Conservation (phyloP, 2,797 vertebrate genomes). For the Spondyliosoma cantharus region DNA sequence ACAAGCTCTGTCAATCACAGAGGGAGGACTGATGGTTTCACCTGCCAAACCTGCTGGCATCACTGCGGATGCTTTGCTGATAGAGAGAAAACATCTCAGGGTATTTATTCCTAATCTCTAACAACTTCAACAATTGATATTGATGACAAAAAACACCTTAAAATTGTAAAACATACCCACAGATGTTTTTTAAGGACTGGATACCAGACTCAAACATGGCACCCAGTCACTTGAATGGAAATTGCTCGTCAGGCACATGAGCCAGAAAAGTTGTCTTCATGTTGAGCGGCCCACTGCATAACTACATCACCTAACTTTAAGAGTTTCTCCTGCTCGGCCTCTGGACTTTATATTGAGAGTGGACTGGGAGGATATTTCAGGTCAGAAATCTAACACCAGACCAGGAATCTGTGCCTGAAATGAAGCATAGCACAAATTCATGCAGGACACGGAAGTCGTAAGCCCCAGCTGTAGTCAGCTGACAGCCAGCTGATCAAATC, state of each 20-base stretch:
- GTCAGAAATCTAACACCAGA: too few species aligned
- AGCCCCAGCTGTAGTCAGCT: too few species aligned
- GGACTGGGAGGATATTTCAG: too few species aligned
- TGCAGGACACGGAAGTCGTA: too few species aligned
- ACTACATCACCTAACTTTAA: too few species aligned
- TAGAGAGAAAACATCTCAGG: neutral
- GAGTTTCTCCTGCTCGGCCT: neutral
- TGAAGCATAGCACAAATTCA: too few species aligned
- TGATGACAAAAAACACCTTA: neutral
- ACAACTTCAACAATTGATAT: neutral
- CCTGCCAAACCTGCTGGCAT: conserved; percentile 25
- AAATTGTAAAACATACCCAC: neutral
- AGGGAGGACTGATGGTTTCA: conserved; percentile 32
- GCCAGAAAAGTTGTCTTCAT: neutral
- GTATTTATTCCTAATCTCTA: neutral
- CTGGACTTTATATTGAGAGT: neutral
- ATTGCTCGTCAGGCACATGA: neutral
- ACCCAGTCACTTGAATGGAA: neutral
- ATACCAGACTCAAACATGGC: neutral
- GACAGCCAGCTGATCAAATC: too few species aligned
- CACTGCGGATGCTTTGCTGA: neutral
- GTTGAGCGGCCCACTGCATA: neutral
- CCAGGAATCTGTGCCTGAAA: too few species aligned
- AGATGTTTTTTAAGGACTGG: neutral
- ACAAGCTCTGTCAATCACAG: conserved; percentile 27